Percentiles rank a stretch among this genome's conserved stretches.
phyloP scores from a whole-genome alignment of 2,113 vertebrate species.

The Vireo altiloquus region DNA sequence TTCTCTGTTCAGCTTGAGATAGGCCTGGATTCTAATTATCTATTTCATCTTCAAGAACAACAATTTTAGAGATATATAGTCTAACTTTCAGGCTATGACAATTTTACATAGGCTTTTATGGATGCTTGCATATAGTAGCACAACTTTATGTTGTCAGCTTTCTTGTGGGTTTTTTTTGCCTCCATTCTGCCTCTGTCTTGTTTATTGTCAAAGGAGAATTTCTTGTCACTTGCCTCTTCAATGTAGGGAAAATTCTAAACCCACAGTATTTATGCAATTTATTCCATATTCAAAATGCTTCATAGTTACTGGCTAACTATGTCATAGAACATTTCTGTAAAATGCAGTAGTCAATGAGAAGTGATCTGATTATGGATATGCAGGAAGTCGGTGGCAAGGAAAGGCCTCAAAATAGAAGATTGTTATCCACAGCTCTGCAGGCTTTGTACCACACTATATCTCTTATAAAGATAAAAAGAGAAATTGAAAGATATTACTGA shows the following conservation, averaged over 20 bases:
- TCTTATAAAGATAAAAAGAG: neutral
- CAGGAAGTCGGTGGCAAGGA: neutral
- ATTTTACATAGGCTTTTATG: neutral
- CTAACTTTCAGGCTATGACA: neutral
- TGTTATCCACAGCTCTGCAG: neutral
- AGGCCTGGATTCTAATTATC: neutral
- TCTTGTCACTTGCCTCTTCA: neutral
- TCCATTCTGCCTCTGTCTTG: neutral
- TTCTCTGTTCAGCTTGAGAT: neutral
- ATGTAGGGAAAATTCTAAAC: neutral
- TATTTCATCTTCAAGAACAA: neutral
- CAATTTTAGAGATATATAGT: neutral
- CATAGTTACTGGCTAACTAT: neutral
- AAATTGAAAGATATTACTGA: neutral
- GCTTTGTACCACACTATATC: neutral
- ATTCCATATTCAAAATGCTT: neutral
- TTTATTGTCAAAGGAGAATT: neutral
- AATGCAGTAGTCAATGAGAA: neutral
- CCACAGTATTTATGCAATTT: neutral
- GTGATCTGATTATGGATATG: neutral
- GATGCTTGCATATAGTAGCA: neutral
- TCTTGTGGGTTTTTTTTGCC: accelerated
- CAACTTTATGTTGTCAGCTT: neutral
- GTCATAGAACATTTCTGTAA: neutral
- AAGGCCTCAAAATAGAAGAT: neutral